Percentiles rank a stretch among this genome's conserved stretches.
phyloP scores from a whole-genome alignment of 1,140 invertebrate species.

The Drosophila melanica region DNA sequence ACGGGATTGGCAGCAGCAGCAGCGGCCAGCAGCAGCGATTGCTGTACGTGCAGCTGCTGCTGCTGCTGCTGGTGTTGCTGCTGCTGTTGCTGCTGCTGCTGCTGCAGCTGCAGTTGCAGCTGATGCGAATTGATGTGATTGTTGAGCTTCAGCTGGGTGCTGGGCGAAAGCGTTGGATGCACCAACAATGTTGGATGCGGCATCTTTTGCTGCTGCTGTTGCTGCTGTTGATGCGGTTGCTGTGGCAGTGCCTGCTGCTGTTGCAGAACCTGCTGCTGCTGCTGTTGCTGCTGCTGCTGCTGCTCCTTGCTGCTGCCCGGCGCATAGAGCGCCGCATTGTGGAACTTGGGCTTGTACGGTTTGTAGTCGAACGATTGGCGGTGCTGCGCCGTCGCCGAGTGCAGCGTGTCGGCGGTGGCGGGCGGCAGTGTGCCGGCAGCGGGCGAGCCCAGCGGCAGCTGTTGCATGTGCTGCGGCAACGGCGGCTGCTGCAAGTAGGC shows the following conservation, averaged over 20 bases:
- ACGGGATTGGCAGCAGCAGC: slow-evolving; percentile 45
- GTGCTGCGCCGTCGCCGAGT: slow-evolving; percentile 66
- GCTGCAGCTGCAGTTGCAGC: slow-evolving; percentile 73
- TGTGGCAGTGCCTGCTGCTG: slow-evolving; percentile 11
- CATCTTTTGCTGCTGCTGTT: slow-evolving; percentile 40
- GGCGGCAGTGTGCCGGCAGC: slow-evolving; percentile 77
- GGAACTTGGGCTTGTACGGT: slow-evolving; percentile 92
- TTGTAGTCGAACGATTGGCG: slow-evolving; percentile 74
- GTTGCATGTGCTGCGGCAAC: slow-evolving; percentile 67
- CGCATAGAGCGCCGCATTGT: slow-evolving; percentile 86
- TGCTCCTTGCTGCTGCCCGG: slow-evolving; percentile 61
- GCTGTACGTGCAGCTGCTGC: slow-evolving; percentile 60
- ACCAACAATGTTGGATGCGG: slow-evolving; percentile 48
- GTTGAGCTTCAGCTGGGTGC: slow-evolving; percentile 78
- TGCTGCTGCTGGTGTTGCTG: slow-evolving; percentile 64
- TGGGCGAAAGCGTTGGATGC: slow-evolving; percentile 76
- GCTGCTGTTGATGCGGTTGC: slow-evolving; percentile 33
- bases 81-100: slow-evolving; percentile 60
- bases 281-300: slow-evolving; percentile 49
- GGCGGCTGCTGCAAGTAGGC: slow-evolving; percentile 69
- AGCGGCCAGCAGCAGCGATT: slow-evolving; percentile 49
- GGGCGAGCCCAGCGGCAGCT: slow-evolving; percentile 74
- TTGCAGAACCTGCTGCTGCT: slow-evolving; percentile 29
- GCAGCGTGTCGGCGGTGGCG: slow-evolving; percentile 54
- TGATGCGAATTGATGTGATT: slow-evolving; percentile 80